Evolutionary conservation across 1,140 invertebrate genomes (phyloP).

Genomic region (Acromyrmex echinatior): DNA sequence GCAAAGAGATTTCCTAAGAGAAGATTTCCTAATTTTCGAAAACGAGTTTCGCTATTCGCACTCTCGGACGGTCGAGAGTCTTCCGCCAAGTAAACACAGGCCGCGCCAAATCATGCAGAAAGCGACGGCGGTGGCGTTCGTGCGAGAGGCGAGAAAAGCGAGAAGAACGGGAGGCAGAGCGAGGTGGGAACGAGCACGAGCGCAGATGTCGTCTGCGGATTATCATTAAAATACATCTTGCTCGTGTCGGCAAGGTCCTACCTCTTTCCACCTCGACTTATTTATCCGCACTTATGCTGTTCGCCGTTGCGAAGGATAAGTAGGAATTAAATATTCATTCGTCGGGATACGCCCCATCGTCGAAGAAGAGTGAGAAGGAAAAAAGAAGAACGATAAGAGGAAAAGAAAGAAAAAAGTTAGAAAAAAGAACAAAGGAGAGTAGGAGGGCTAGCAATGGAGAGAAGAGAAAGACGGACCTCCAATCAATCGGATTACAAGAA

Average conservation of each 20-base stretch:
- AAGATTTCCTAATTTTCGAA: conserved; percentile 8
- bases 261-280: conserved; percentile 58
- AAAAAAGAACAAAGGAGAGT: not conserved
- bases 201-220: conserved; percentile 76
- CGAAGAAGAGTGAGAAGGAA: conserved; percentile 24
- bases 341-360: conserved; percentile 51
- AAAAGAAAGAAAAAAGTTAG: not conserved
- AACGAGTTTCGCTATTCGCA: conserved; percentile 41
- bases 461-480: conserved; percentile 47
- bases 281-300: conserved; percentile 74
- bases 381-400: not conserved
- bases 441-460: not conserved
- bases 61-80: not conserved
- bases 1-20: not conserved
- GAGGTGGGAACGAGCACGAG: conserved; percentile 33
- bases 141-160: not conserved
- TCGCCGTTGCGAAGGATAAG: conserved; percentile 67
- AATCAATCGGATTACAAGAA: conserved; percentile 70
- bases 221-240: conserved; percentile 78
- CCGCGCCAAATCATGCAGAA: conserved; percentile 44
- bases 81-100: conserved; percentile 16
- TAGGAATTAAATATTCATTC: conserved; percentile 79
- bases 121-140: not conserved
- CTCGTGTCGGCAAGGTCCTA: conserved; percentile 58
- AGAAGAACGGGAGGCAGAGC: conserved; percentile 15